Conservation (phyloP, 1,140 invertebrate species). For the Drosophila suzukii region DNA sequence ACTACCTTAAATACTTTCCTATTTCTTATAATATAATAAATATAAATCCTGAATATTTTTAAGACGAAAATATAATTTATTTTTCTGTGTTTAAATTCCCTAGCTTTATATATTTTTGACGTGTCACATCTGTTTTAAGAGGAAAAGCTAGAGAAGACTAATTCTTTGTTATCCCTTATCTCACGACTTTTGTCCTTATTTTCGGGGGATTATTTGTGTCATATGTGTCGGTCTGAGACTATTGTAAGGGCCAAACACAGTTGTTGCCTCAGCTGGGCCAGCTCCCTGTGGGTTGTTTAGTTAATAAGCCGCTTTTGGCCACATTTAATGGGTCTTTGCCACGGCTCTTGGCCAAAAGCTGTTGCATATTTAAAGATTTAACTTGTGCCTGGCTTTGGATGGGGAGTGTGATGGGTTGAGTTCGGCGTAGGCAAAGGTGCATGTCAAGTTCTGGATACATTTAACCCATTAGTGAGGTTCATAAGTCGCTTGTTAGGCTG, state of each 20-base stretch:
- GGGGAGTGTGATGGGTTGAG: not conserved
- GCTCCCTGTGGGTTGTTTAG: slow-evolving; percentile 34
- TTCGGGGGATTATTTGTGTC: slow-evolving; percentile 25
- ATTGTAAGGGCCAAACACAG: slow-evolving; percentile 17
- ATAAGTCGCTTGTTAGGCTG: not conserved
- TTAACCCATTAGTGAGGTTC: slow-evolving; percentile 11
- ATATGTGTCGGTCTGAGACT: slow-evolving; percentile 4
- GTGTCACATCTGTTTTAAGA: too few relatives aligned
- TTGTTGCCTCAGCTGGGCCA: not conserved
- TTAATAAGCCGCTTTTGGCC: slow-evolving; percentile 76
- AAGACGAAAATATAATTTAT: too few relatives aligned
- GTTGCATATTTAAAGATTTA: slow-evolving; percentile 51
- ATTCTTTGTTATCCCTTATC: slow-evolving; percentile 9
- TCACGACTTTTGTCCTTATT: slow-evolving; percentile 13
- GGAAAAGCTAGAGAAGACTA: not conserved
- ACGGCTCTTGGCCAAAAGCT: slow-evolving; percentile 42
- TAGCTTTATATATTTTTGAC: too few relatives aligned
- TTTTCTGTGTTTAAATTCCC: too few relatives aligned
- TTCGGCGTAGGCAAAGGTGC: slow-evolving; percentile 21
- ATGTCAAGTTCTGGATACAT: slow-evolving; percentile 2
- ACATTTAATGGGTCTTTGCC: slow-evolving; percentile 46
- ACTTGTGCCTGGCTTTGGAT: slow-evolving; percentile 7
- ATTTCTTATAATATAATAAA: too few relatives aligned
- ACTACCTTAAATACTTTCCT: too few relatives aligned
- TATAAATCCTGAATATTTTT: too few relatives aligned